phyloP scores from a whole-genome alignment of 1,140 invertebrate genomes.

The Hirudo medicinalis region DNA sequence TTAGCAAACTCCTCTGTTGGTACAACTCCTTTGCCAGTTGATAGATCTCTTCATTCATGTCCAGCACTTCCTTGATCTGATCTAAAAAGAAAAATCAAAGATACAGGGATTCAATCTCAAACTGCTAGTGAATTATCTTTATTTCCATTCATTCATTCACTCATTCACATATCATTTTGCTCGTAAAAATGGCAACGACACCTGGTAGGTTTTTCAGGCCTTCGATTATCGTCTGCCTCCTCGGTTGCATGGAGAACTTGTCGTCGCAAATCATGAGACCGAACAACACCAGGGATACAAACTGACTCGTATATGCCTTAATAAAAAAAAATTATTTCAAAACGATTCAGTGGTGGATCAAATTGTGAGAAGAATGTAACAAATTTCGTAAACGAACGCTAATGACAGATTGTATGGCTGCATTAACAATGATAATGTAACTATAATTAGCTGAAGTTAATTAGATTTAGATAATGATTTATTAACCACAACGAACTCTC shows the following conservation, averaged over 20 bases:
- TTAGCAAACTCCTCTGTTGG: conserved; percentile 80
- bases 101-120: neutral
- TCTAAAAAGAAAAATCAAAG: conserved; percentile 15
- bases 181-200: conserved; percentile 27
- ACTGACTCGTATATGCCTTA: conserved; percentile 92
- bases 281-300: conserved; percentile 97
- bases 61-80: conserved; percentile 51
- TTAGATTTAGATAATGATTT: too few relatives aligned
- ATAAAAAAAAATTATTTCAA: conserved; percentile 16
- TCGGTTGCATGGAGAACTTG: conserved; percentile 72
- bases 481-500: too few relatives aligned
- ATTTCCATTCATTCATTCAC: neutral
- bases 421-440: too few relatives aligned
- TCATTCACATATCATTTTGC: neutral
- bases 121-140: neutral
- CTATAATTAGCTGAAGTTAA: too few relatives aligned
- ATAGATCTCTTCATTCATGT: conserved; percentile 70
- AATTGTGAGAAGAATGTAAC: too few relatives aligned
- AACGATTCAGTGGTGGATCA: too few relatives aligned
- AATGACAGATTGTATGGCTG: too few relatives aligned
- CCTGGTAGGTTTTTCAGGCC: conserved; percentile 32
- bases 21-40: conserved; percentile 81
- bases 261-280: conserved; percentile 96
- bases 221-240: conserved; percentile 46
- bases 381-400: too few relatives aligned